Evolutionary conservation across 2,888 invertebrate species (phyloP).

Genomic region (Pharmacophagus antenor): DNA sequence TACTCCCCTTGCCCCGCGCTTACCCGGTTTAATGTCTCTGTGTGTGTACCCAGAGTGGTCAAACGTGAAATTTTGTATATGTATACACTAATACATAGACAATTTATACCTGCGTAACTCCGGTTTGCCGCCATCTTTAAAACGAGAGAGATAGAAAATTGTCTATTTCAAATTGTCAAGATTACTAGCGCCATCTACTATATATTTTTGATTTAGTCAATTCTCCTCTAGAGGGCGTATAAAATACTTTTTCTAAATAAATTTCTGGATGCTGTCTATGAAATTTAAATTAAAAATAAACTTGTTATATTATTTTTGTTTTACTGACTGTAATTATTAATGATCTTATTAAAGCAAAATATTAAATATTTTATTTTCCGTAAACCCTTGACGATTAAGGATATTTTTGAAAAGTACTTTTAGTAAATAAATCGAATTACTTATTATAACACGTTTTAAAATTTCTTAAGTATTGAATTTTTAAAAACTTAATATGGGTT

Average conservation of each 20-base stretch:
- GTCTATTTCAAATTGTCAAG: conserved; percentile 48
- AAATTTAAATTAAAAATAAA: too few relatives aligned
- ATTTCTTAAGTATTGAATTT: too few relatives aligned
- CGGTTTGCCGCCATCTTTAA: conserved; percentile 77
- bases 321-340: too few relatives aligned
- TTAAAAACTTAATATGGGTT: too few relatives aligned
- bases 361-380: too few relatives aligned
- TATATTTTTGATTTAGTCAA: not conserved
- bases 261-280: too few relatives aligned
- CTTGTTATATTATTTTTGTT: too few relatives aligned
- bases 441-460: too few relatives aligned
- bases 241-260: not conserved
- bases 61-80: conserved; percentile 78
- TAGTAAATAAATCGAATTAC: too few relatives aligned
- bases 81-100: conserved; percentile 67
- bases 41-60: conserved; percentile 76
- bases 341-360: too few relatives aligned
- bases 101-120: conserved; percentile 74
- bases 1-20: conserved; percentile 76
- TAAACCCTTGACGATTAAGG: too few relatives aligned
- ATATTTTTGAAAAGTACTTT: too few relatives aligned
- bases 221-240: conserved; percentile 37
- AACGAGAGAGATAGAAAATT: conserved; percentile 55
- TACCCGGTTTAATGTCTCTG: conserved; percentile 63
- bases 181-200: conserved; percentile 53